Base-by-base conservation (phyloP, 2,113 vertebrate species). In the Melanostigma gelatinosum region DNA sequence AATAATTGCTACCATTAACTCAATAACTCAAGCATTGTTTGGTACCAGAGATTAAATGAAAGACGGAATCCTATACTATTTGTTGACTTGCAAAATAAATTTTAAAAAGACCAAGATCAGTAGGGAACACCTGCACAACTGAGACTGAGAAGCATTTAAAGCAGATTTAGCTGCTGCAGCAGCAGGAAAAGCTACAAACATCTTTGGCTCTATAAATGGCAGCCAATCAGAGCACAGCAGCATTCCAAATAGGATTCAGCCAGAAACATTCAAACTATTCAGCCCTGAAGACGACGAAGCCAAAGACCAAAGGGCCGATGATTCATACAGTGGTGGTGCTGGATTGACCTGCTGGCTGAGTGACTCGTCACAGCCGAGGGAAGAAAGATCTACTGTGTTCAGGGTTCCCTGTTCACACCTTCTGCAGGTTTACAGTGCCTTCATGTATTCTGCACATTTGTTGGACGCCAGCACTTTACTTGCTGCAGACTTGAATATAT, bases 281-380 rank as follows among this genome's bases (percentile, higher is more conserved):
- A 76, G 62, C 32, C 6, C 12, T 36, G 66, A 22, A 73, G 48
- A 40, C 16, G 22, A 50, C n/a, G 60, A 55, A 52, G 48, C 63
- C 9, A 62, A 34, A 63, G 40, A 67, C 11, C 2, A 16, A 46
- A 20, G 48, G 36, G 36, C 24, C 27, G 22, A 63, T 32, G 79
- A 50, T 73, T 68, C 69, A 65, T 65, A 66, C 73, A 77, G 29
- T n/a, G 20, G 42, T 11, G 13, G 18, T n/a, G 11, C 70, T 75
- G 84, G 58, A 81, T 48, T 62, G 44, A 71, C 29, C n/a, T 64
- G 48, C 24, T 55, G 36, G 18, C 18, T 79, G 57, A 66, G 13
- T 84, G 74, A 82, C 29, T 80, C 66, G 50, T 34, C n/a, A 24
- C n/a, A 54, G 61, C 40, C 0, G 7, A 57, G 16, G 42, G 7